A percentile compares a stretch with the other conserved stretches of the same genome.
Conservation (phyloP, 92 coral and sea anemone genomes). For the Micromussa lordhowensis region DNA sequence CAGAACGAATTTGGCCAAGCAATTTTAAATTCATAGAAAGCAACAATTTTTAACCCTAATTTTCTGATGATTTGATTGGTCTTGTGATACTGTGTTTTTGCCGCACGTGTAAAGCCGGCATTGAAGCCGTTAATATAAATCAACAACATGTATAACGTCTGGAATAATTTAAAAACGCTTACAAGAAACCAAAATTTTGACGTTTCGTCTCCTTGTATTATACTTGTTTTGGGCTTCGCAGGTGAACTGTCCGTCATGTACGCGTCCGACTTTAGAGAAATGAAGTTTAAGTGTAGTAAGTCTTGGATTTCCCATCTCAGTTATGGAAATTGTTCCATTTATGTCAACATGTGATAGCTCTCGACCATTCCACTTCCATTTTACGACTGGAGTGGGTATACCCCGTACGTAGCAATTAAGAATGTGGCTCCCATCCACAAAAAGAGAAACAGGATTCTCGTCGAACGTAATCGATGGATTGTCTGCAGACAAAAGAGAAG, state of each 20-base stretch:
- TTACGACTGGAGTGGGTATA: background rate
- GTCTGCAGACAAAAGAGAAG: background rate
- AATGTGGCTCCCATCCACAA: background rate
- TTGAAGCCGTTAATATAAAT: background rate
- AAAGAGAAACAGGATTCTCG: background rate
- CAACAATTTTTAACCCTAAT: no score
- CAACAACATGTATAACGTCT: no score
- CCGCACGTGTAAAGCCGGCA: background rate
- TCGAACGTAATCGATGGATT: background rate
- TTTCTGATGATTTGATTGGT: no score
- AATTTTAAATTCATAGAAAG: no score
- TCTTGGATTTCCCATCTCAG: background rate
- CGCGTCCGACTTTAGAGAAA: background rate
- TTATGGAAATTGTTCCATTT: background rate
- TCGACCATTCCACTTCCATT: background rate
- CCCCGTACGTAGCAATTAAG: background rate
- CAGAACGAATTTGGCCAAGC: no score
- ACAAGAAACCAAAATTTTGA: background rate
- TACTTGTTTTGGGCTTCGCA: background rate
- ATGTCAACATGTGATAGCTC: background rate
- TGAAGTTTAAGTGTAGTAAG: background rate
- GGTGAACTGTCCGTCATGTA: conserved; percentile 1
- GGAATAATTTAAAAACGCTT: background rate
- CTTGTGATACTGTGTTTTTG: no score
- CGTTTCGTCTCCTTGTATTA: background rate